phyloP scores from a whole-genome alignment of 1,140 invertebrate genomes.

The Aphelenchoides fujianensis region DNA sequence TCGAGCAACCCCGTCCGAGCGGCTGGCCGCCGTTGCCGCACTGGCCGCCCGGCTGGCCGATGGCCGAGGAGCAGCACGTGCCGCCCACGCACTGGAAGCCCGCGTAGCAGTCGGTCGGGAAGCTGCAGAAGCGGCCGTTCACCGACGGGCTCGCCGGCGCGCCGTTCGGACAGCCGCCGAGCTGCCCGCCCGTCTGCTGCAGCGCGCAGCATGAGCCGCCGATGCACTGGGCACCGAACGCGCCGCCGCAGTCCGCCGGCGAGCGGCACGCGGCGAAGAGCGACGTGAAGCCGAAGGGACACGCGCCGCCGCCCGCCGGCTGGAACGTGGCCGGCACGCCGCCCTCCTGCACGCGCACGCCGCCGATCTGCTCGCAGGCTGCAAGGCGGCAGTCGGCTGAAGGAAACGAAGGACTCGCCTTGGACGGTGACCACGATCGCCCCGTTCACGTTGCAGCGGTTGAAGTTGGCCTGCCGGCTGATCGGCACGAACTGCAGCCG shows the following conservation, averaged over 20 bases:
- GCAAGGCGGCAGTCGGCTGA: not conserved
- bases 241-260: not conserved
- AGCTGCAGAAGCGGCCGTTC: too few relatives aligned
- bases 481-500: not conserved
- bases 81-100: not conserved
- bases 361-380: not conserved
- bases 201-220: not conserved
- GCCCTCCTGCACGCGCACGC: not conserved
- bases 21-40: not conserved
- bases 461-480: not conserved
- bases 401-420: not conserved
- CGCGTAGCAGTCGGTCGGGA: not conserved
- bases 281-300: not conserved
- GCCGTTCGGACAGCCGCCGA: not conserved
- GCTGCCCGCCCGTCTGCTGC: too few relatives aligned
- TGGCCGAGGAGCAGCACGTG: not conserved
- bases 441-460: not conserved
- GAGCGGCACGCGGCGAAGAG: not conserved
- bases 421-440: not conserved
- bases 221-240: not conserved
- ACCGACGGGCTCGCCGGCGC: too few relatives aligned
- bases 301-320: not conserved
- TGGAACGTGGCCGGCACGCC: not conserved
- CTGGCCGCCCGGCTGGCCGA: too few relatives aligned
- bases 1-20: not conserved